Conservation (phyloP, 2,888 invertebrate species). For the Diaprepes abbreviatus region DNA sequence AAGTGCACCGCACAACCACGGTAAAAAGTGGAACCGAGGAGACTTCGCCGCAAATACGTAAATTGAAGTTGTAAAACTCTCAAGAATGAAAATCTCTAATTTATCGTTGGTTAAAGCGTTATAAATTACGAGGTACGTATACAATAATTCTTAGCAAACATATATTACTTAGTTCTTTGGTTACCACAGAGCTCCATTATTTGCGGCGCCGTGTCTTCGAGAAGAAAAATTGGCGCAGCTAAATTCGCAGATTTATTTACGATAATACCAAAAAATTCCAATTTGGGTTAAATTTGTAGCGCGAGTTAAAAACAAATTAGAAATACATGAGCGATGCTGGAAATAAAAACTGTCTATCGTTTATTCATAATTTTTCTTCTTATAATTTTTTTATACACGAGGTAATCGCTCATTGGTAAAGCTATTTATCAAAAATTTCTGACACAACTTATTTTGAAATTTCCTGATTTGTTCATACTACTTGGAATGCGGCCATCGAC, state of each 20-base stretch:
- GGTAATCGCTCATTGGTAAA: too few species aligned
- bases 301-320: not conserved
- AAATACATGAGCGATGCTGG: too few species aligned
- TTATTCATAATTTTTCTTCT: too few species aligned
- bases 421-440: too few species aligned
- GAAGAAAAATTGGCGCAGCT: constrained; percentile 49
- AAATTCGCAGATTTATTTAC: constrained; percentile 44
- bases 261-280: constrained; percentile 36
- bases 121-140: constrained; percentile 52
- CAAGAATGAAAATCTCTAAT: constrained; percentile 52
- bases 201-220: constrained; percentile 47
- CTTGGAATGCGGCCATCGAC: too few species aligned
- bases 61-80: constrained; percentile 52
- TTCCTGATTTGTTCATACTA: too few species aligned
- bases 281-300: constrained; percentile 32
- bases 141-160: constrained; percentile 52
- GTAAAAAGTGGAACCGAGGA: constrained; percentile 49
- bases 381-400: too few species aligned
- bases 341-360: too few species aligned
- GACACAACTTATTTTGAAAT: too few species aligned
- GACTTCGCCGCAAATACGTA: constrained; percentile 46
- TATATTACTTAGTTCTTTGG: constrained; percentile 52
- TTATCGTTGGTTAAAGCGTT: constrained; percentile 52
- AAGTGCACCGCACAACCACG: constrained; percentile 45
- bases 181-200: constrained; percentile 45